These are phyloP conservation scores for Sula dactylatra DNA, from an alignment of 2,113 vertebrate genomes.

Conservation along the genomic window DNA sequence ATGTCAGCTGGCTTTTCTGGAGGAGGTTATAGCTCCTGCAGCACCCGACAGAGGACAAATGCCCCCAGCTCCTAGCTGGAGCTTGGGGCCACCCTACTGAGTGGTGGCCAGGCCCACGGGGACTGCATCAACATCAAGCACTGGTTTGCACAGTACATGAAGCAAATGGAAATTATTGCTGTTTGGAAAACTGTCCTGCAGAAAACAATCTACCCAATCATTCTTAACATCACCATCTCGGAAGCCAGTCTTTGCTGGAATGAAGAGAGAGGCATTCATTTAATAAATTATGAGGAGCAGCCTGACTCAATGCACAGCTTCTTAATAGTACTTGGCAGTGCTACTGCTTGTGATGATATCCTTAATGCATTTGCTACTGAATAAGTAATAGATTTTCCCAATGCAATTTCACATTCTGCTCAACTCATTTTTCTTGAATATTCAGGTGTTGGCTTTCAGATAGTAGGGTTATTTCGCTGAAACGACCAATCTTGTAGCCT, in stretches of 20 bases:
- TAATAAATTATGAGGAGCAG: conserved; percentile 71
- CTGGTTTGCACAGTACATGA: neutral
- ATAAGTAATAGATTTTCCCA: conserved; percentile 70
- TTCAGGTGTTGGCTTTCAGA: neutral
- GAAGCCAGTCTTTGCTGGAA: conserved; percentile 26
- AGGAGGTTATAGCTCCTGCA: neutral
- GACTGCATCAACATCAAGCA: neutral
- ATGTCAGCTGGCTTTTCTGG: neutral
- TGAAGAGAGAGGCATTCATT: conserved; percentile 40
- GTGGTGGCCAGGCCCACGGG: neutral
- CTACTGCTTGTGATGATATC: conserved; percentile 23
- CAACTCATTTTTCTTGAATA: neutral
- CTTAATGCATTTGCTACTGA: conserved; percentile 68
- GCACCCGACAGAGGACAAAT: neutral
- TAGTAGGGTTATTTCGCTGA: neutral
- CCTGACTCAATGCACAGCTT: neutral
- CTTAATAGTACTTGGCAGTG: conserved; percentile 42
- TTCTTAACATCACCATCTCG: conserved; percentile 24
- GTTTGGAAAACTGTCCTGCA: neutral
- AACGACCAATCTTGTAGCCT: neutral
- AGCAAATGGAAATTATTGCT: neutral
- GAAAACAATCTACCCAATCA: neutral
- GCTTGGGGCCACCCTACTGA: neutral
- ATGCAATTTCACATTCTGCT: neutral
- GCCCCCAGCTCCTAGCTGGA: neutral